phyloP scores from a whole-genome alignment of 2,113 vertebrate genomes.

The Myiozetetes cayanensis region DNA sequence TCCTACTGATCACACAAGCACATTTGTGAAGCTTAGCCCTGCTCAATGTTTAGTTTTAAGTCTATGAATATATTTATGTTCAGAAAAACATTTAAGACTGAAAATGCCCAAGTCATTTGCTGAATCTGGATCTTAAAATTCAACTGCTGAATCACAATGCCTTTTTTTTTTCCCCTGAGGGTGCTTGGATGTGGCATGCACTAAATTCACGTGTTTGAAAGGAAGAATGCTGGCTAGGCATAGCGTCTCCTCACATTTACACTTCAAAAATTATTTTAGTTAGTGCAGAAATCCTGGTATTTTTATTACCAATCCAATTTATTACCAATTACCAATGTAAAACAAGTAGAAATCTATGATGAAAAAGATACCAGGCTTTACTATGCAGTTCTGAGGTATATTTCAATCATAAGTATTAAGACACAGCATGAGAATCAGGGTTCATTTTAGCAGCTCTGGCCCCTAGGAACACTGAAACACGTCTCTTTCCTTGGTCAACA shows the following conservation, averaged over 20 bases:
- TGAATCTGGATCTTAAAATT: background rate
- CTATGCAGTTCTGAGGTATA: background rate
- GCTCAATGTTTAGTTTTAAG: background rate
- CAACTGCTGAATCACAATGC: background rate
- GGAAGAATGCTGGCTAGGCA: background rate
- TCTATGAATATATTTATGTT: background rate
- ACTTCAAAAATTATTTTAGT: background rate
- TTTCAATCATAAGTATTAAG: background rate
- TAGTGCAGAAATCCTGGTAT: background rate
- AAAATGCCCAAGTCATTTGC: background rate
- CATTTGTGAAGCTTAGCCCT: accelerated
- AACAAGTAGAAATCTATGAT: background rate
- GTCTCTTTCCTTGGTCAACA: background rate
- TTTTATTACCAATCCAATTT: background rate
- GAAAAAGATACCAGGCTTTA: background rate
- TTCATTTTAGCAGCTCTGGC: background rate
- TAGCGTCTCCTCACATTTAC: background rate
- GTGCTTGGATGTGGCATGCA: background rate
- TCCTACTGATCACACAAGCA: accelerated
- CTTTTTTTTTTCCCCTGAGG: background rate
- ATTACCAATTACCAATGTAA: background rate
- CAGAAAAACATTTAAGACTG: background rate
- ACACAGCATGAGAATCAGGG: background rate
- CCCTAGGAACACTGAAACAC: background rate
- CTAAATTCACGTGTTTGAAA: background rate